Evolutionary conservation across 2,797 vertebrate genomes (phyloP).

Genomic region (Emys orbicularis): DNA sequence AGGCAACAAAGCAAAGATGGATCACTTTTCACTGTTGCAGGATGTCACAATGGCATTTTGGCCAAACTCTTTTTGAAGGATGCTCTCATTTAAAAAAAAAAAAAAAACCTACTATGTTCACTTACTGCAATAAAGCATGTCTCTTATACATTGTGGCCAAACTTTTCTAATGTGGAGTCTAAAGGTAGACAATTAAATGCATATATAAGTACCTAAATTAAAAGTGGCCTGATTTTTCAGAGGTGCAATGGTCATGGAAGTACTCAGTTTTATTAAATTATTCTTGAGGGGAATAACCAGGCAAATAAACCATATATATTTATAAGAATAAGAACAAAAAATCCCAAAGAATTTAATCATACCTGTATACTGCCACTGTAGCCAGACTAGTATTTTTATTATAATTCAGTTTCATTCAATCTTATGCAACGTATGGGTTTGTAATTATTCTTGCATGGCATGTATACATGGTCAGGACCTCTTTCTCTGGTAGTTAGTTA

Average conservation of each 20-base stretch:
- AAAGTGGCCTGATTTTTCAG: background rate
- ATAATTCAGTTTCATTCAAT: background rate
- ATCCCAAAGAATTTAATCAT: background rate
- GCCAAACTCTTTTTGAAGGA: conserved; percentile 60
- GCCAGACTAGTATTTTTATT: background rate
- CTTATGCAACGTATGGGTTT: background rate
- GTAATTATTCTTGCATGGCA: background rate
- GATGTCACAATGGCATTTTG: conserved; percentile 47
- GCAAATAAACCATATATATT: fast-evolving
- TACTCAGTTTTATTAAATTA: background rate
- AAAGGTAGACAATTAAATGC: background rate
- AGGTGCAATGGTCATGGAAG: background rate
- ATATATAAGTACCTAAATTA: background rate
- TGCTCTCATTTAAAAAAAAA: conserved; percentile 19
- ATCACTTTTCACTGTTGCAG: conserved; percentile 45
- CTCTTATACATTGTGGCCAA: background rate
- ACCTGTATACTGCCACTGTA: background rate
- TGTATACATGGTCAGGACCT: background rate
- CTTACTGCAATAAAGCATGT: background rate
- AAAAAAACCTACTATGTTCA: background rate
- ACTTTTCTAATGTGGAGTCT: background rate
- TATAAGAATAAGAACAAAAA: background rate
- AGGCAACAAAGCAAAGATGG: conserved; percentile 57
- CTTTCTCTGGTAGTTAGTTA: background rate
- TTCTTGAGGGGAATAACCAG: background rate